phyloP scores from a whole-genome alignment of 2,888 invertebrate species.

The Fragum sueziense region DNA sequence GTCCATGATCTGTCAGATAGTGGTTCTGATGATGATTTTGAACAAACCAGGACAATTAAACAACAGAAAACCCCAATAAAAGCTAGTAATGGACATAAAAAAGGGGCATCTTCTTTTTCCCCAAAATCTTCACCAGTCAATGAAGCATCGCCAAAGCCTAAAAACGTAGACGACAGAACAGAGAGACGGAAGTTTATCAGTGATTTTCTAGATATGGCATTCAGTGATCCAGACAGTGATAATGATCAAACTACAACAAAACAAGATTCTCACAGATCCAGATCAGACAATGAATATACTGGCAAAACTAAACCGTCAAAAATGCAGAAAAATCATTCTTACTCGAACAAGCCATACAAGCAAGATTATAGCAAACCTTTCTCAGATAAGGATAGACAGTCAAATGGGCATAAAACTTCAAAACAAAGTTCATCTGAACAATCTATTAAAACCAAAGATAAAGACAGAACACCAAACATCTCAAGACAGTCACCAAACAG shows the following conservation, averaged over 20 bases:
- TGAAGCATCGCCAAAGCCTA: not conserved
- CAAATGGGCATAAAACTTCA: not conserved
- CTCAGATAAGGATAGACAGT: not conserved
- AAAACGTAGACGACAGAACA: not conserved
- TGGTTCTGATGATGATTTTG: constrained; percentile 56
- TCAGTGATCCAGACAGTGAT: constrained; percentile 34
- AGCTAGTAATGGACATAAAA: not conserved
- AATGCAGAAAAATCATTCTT: not conserved
- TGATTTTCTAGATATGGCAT: constrained; percentile 51
- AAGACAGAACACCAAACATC: not conserved
- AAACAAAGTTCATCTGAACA: not conserved
- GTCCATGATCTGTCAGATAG: constrained; percentile 69
- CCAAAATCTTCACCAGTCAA: not conserved
- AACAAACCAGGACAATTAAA: not conserved
- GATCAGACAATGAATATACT: not conserved
- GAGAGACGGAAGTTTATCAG: constrained; percentile 44
- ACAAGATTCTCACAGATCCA: not conserved
- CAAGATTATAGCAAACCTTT: constrained; percentile 45
- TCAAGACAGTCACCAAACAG: not conserved
- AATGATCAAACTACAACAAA: not conserved
- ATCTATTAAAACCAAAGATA: not conserved
- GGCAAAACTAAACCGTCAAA: not conserved
- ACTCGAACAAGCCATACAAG: constrained; percentile 41
- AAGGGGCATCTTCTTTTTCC: not conserved
- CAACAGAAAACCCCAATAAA: not conserved